Base-by-base conservation (phyloP, 2,797 vertebrate species). In the Melopsittacus undulatus region DNA sequence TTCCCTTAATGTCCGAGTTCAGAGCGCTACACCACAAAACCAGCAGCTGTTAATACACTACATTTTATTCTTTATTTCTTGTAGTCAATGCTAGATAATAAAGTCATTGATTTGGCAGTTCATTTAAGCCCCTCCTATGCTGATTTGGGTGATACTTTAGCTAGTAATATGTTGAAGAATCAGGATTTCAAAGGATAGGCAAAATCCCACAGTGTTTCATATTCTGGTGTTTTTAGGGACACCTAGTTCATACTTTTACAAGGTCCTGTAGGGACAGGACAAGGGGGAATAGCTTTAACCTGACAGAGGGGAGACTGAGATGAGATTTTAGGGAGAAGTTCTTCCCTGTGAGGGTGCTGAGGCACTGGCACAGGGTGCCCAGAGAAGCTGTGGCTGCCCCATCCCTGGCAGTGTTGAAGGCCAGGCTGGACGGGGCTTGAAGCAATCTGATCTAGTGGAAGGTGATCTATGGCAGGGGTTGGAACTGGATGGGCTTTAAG, bases 41-140 rank as follows among this genome's bases (percentile, higher is more conserved):
- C n/a, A 89, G 93, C 94, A 96, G 90, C 93, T 96, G 92, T 46
- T 92, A 95, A 94, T 90, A 69, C 63, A 52, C 5, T 52, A 1
- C 69, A 18, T 82, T 94, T 94, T 91, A 51, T 89, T 76, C 83
- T 79, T 72, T 92, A 52, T 4, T 92, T 92, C 63, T 76, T 59
- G 49, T 57, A 42, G 45, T 46, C 30, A 27, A 26, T 7, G 46
- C 63, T 59, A 38, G 63, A 68, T 72, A 81, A 57, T 23, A 63
- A 15, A 48, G 51, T 34, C 45, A 2, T 8, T 43, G 23, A 43
- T 78, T 80, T 68, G 75, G 72, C 48, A 42, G 36, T 56, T 51
- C 76, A 87, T 64, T 83, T 48, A 75, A 80, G 23, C 38, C 66
- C 61, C 48, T 78, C 48, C 38, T 61, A 3, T 40, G 81, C 75